phyloP scores from a whole-genome alignment of 1,140 invertebrate species.

The Antheraea mylitta region DNA sequence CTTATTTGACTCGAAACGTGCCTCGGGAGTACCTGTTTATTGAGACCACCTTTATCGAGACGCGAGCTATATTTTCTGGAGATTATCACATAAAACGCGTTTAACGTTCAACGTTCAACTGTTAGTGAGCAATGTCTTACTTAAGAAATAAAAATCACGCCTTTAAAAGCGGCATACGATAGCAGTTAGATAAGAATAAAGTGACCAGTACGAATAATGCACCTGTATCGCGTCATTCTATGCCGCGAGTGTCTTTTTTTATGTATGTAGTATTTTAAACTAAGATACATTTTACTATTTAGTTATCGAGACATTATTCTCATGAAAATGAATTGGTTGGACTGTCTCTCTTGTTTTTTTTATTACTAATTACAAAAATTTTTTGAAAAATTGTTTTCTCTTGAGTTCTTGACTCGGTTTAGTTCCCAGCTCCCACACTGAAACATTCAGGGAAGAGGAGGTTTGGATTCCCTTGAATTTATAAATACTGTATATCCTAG shows the following conservation, averaged over 20 bases:
- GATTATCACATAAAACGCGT: slow-evolving; percentile 62
- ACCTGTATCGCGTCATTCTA: background rate
- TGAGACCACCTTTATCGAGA: slow-evolving; percentile 55
- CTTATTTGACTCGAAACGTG: slow-evolving; percentile 65
- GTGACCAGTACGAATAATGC: background rate
- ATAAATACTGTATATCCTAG: too few relatives aligned
- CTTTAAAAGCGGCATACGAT: slow-evolving; percentile 34
- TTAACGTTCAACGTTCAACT: slow-evolving; percentile 49
- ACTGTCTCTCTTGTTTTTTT: too few relatives aligned
- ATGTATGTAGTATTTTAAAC: background rate
- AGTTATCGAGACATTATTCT: too few relatives aligned
- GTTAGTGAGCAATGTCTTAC: slow-evolving; percentile 56
- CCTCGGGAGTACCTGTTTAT: slow-evolving; percentile 57
- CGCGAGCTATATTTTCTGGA: slow-evolving; percentile 57
- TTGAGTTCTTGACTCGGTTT: too few relatives aligned
- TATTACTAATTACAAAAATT: too few relatives aligned
- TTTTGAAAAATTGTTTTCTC: too few relatives aligned
- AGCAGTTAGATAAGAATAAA: slow-evolving; percentile 1
- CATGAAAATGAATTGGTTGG: too few relatives aligned
- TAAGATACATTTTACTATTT: background rate
- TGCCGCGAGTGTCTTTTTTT: background rate
- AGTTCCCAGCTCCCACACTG: too few relatives aligned
- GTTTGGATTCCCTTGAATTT: too few relatives aligned
- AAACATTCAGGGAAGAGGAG: too few relatives aligned
- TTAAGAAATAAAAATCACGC: slow-evolving; percentile 63